Conservation (phyloP, 2,113 vertebrate species). For the Bos javanicus region DNA sequence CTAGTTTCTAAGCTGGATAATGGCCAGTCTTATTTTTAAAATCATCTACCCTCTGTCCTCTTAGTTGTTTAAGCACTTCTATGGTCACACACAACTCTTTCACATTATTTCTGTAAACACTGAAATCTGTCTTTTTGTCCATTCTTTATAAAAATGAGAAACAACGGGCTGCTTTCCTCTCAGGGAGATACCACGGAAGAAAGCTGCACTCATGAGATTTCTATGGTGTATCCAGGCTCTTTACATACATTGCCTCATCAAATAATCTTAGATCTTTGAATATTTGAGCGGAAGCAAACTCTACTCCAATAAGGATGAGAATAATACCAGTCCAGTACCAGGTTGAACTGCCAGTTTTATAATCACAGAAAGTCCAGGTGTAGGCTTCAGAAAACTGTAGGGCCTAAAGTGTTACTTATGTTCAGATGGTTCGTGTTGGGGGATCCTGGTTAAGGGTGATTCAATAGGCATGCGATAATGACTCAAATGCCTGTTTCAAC, state of each 20-base stretch:
- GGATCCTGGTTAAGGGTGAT: not conserved
- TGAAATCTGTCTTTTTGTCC: not conserved
- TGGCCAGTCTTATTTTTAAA: not conserved
- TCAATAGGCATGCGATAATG: not conserved
- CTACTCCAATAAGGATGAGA: not conserved
- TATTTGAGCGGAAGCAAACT: not conserved
- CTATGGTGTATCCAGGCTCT: not conserved
- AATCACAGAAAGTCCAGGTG: not conserved
- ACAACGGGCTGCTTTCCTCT: not conserved
- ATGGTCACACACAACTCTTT: not conserved
- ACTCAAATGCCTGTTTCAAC: not conserved
- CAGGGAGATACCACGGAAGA: not conserved
- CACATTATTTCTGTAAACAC: not conserved
- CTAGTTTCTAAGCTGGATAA: not conserved
- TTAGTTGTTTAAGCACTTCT: not conserved
- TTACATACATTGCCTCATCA: not conserved
- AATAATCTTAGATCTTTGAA: not conserved
- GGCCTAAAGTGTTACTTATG: not conserved
- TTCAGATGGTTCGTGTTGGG: rapidly evolving
- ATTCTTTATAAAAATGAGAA: not conserved
- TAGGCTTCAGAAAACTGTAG: not conserved
- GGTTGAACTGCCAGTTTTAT: not conserved
- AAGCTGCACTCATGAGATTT: not conserved
- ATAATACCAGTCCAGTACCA: not conserved
- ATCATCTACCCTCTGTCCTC: not conserved